Percentiles rank a stretch among this genome's conserved stretches.
Evolutionary conservation across 2,888 invertebrate genomes (phyloP).

Genomic region (Cephus pygmeus): DNA sequence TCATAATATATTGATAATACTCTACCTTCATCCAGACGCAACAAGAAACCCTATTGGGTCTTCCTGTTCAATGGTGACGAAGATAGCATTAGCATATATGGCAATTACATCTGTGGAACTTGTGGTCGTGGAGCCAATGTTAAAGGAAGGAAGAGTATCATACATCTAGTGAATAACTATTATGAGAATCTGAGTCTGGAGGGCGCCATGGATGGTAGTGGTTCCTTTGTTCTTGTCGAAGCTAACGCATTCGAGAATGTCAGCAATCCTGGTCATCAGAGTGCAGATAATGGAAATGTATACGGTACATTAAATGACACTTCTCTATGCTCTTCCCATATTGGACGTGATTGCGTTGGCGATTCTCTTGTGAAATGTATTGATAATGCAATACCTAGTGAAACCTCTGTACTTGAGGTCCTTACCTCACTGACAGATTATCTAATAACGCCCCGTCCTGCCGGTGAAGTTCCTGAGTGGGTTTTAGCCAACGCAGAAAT

Average conservation of each 20-base stretch:
- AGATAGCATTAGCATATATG: background rate
- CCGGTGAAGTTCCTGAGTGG: background rate
- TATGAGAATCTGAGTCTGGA: background rate
- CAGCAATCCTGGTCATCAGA: background rate
- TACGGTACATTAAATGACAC: background rate
- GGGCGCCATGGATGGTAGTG: background rate
- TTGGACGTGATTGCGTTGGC: background rate
- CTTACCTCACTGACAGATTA: background rate
- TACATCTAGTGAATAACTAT: background rate
- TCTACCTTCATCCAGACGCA: background rate
- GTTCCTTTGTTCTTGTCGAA: background rate
- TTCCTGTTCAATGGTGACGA: background rate
- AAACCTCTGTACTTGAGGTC: background rate
- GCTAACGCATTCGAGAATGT: background rate
- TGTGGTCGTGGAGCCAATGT: background rate
- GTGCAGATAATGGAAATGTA: background rate
- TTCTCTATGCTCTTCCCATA: background rate
- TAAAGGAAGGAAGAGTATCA: background rate
- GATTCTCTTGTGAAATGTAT: background rate
- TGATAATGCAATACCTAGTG: background rate
- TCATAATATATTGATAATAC: background rate
- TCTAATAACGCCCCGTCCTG: background rate
- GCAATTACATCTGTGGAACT: background rate
- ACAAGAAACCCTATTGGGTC: background rate
- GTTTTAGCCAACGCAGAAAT: background rate